A percentile compares a stretch with the other conserved stretches of the same genome.
These are phyloP conservation scores for Punctoribates punctum DNA, from an alignment of 2,888 invertebrate species.

Conservation along the genomic window DNA sequence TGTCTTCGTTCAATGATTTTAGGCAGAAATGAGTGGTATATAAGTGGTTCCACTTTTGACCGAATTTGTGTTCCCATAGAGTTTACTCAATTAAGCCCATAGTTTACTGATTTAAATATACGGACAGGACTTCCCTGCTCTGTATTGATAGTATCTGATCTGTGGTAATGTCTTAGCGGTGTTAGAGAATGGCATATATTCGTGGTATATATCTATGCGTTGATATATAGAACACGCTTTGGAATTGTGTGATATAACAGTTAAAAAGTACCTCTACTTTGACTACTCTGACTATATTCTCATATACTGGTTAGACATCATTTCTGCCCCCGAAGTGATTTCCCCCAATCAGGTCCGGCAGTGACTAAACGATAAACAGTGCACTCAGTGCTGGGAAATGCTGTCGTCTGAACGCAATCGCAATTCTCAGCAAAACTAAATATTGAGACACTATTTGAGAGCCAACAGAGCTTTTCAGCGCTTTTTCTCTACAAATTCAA, in stretches of 20 bases:
- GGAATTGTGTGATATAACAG: not conserved
- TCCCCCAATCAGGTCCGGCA: not conserved
- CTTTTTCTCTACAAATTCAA: not conserved
- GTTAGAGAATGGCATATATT: not conserved
- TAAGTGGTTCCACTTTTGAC: too few relatives aligned
- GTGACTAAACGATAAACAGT: not conserved
- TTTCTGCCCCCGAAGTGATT: not conserved
- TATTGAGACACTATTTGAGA: not conserved
- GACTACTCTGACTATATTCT: not conserved
- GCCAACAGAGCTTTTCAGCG: not conserved
- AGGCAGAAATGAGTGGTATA: too few relatives aligned
- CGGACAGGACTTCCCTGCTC: too few relatives aligned
- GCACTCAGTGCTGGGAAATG: not conserved
- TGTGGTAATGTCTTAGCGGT: not conserved
- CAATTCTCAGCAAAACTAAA: not conserved
- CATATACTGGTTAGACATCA: not conserved
- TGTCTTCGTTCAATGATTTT: too few relatives aligned
- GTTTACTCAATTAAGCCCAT: too few relatives aligned
- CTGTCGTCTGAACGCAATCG: constrained; percentile 18
- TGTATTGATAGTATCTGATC: not conserved
- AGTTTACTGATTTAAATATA: too few relatives aligned
- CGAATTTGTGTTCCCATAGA: too few relatives aligned
- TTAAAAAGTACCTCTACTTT: constrained; percentile 1
- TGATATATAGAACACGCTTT: constrained; percentile 19
- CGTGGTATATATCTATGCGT: not conserved